Percentiles rank a stretch among this genome's conserved stretches.
These are phyloP conservation scores for Sandelia bainsii DNA, from an alignment of 2,797 vertebrate species.

Conservation along the genomic window DNA sequence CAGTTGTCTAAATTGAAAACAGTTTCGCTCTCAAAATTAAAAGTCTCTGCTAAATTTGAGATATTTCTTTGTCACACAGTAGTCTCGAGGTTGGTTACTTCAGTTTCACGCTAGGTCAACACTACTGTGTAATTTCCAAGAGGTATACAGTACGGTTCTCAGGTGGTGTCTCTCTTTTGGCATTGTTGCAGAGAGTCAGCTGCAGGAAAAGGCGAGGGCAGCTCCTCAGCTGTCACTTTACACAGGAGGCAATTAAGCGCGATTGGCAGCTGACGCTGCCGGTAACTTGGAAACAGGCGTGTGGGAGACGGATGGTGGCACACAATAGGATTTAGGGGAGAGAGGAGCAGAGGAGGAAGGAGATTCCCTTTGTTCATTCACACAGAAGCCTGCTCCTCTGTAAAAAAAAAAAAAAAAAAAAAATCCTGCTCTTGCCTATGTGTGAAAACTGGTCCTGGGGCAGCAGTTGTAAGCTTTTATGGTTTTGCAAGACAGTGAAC, in stretches of 20 bases:
- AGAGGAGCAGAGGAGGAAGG: conserved; percentile 59
- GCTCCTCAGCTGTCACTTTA: conserved; percentile 69
- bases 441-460: conserved; percentile 58
- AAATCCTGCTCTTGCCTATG: conserved; percentile 45
- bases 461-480: conserved; percentile 60
- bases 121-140: conserved; percentile 46
- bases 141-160: conserved; percentile 28
- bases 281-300: conserved; percentile 85
- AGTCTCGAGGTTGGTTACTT: conserved; percentile 19
- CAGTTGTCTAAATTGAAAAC: conserved; percentile 31
- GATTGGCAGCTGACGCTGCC: conserved; percentile 73
- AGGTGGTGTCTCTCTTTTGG: conserved; percentile 50
- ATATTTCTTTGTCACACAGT: conserved; percentile 11
- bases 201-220: conserved; percentile 54
- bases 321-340: conserved; percentile 67
- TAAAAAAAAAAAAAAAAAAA: conserved; percentile 24
- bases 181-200: conserved; percentile 36
- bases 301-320: conserved; percentile 74
- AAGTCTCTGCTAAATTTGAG: conserved; percentile 26
- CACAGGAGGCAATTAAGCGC: conserved; percentile 77
- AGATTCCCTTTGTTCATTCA: conserved; percentile 79
- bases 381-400: conserved; percentile 62
- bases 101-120: conserved; percentile 63
- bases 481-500: conserved; percentile 54
- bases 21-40: conserved; percentile 15